Percentiles rank a stretch among this genome's conserved stretches.
Evolutionary conservation across 2,113 vertebrate genomes (phyloP).

Genomic region (Megaceryle maxima): DNA sequence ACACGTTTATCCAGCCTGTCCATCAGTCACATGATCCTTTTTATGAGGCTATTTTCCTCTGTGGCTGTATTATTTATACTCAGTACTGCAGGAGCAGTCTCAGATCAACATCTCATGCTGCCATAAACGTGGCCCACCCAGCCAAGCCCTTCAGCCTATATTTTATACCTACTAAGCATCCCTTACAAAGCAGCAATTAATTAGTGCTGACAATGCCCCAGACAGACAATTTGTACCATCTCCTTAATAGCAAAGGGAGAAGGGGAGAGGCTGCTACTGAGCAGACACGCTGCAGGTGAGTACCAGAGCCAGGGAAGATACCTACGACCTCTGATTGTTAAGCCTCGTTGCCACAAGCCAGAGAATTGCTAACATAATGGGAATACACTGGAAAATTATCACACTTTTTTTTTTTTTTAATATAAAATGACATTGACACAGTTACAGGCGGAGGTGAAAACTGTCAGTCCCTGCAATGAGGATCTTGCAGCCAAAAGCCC

Average conservation of each 20-base stretch:
- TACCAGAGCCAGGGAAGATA: neutral
- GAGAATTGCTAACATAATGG: rapidly evolving
- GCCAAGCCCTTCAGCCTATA: neutral
- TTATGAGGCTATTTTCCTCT: neutral
- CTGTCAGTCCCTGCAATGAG: neutral
- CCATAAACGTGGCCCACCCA: neutral
- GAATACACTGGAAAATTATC: neutral
- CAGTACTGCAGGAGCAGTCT: neutral
- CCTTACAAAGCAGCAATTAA: neutral
- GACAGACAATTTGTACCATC: neutral
- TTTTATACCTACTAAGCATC: neutral
- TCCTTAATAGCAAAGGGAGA: neutral
- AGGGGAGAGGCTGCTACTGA: neutral
- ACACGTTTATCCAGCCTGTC: neutral
- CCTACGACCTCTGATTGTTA: neutral
- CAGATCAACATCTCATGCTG: rapidly evolving
- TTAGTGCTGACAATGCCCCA: neutral
- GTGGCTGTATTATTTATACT: neutral
- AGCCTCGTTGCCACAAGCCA: neutral
- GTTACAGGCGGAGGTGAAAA: neutral
- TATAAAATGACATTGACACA: neutral
- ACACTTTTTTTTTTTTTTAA: neutral
- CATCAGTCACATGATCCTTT: neutral
- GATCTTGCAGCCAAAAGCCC: neutral
- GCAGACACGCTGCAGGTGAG: neutral